phyloP scores from a whole-genome alignment of 2,888 invertebrate genomes.

The Steinernema scapterisci region DNA sequence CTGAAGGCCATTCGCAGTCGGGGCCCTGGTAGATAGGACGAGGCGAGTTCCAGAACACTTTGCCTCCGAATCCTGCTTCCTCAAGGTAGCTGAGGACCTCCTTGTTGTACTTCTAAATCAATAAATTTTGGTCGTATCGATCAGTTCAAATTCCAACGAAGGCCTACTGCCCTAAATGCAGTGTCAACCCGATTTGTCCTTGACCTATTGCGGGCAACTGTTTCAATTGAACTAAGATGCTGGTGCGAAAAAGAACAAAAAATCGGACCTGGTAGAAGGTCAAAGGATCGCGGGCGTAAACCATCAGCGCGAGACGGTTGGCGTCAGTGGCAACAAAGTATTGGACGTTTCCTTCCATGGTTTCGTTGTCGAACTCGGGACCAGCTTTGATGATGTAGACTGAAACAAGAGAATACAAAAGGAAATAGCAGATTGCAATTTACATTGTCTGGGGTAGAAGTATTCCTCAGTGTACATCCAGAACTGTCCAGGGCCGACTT shows the following conservation, averaged over 20 bases:
- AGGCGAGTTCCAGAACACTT: constrained; percentile 68
- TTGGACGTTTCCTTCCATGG: constrained; percentile 58
- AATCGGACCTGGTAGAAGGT: constrained; percentile 61
- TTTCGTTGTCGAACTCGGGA: constrained; percentile 63
- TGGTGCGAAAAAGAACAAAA: not conserved
- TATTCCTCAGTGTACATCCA: constrained; percentile 69
- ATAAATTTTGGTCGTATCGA: constrained; percentile 5
- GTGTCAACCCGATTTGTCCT: not conserved
- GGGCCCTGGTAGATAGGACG: constrained; percentile 68
- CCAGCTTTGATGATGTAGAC: constrained; percentile 67
- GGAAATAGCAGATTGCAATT: constrained; percentile 33
- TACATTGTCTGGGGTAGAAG: constrained; percentile 68
- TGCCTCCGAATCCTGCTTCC: constrained; percentile 66
- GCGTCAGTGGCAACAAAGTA: constrained; percentile 67
- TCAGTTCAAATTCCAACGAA: not conserved
- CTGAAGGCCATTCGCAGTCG: constrained; percentile 68
- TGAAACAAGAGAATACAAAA: constrained; percentile 35
- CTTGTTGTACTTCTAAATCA: constrained; percentile 65
- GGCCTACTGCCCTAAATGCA: constrained; percentile 4
- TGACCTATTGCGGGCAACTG: constrained; percentile 16
- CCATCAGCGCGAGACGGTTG: constrained; percentile 65
- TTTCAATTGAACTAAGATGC: not conserved
- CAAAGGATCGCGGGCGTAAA: constrained; percentile 66
- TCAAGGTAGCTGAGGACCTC: constrained; percentile 65
- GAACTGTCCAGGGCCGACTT: constrained; percentile 66